Evolutionary conservation across 2,797 vertebrate species (phyloP), one percentile per base, ranked within the genome.

Genomic region (Neosilurus mollespiculum): DNA sequence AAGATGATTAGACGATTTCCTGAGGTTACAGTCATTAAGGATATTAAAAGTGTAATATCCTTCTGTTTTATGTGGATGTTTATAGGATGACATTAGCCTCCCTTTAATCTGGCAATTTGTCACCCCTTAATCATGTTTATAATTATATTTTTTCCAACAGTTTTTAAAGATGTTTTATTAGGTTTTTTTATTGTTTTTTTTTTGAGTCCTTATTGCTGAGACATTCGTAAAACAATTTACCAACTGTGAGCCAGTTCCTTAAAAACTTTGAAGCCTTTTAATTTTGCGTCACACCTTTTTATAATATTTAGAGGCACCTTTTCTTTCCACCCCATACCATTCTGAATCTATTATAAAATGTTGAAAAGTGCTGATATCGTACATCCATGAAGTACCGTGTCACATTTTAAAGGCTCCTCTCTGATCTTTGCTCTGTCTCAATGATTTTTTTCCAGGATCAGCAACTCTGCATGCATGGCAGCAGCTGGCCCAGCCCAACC

Each of bases 391-490:
- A 1, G 24, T 15, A 34, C 12, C 71, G 15, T 20, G 26, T 7
- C 34, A 8, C 8, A 51, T 43, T 59, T 62, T 53, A 59, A 16
- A 22, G 1, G 9, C 54, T 18, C 65, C 3, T 75, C n/a, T 84
- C 67, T 86, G 2, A 61, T 75, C 49, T 66, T 9, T 72, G 0
- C 26, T 81, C 14, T 84, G 9, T 80, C 0, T 49, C 10, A 87
- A 2, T 84, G 71, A 6, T 24, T 16, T 30, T 54, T 66, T 43
- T 43, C 43, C 91, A 99, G 98, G 98, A 88, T 99, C 98, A 67
- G 98, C 96, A 84, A 99, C 98, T n/a, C 95, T 99, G 85, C 98
- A 99, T 88, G 98, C 98, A 20, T 99, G 98, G 98, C 98, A 99
- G 93, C 98, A 98, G 94, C 86, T 99, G 91, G 98, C 98, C 83